Conservation (phyloP, 2,113 vertebrate genomes). For the Falcunculus frontatus region DNA sequence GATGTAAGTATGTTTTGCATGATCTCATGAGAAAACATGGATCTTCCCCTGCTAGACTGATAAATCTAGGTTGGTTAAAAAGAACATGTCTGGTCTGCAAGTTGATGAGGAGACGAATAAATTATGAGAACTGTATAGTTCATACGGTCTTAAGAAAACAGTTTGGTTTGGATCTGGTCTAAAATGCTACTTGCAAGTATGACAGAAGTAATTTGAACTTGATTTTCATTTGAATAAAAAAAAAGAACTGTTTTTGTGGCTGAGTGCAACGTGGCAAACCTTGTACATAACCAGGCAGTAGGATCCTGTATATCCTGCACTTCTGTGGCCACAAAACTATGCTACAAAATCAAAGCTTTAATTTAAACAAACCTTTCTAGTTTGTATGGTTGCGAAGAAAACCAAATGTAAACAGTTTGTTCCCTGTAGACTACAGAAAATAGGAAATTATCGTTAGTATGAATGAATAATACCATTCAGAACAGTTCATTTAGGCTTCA, state of each 20-base stretch:
- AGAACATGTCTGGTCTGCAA: neutral
- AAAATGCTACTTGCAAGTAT: neutral
- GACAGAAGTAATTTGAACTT: neutral
- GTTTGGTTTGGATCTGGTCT: neutral
- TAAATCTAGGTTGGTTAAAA: neutral
- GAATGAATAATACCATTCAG: neutral
- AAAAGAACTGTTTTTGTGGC: neutral
- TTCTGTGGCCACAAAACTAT: neutral
- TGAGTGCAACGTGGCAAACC: neutral
- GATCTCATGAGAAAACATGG: neutral
- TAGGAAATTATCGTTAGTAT: neutral
- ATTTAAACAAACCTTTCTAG: conserved; percentile 14
- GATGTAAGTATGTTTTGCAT: neutral
- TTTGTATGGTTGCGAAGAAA: neutral
- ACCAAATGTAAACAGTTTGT: neutral
- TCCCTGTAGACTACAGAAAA: neutral
- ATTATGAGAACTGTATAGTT: neutral
- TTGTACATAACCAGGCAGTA: neutral
- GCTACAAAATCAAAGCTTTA: conserved; percentile 10
- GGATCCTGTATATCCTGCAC: neutral
- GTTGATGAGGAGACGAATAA: neutral
- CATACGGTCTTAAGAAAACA: neutral
- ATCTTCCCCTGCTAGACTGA: neutral
- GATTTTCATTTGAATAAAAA: neutral
- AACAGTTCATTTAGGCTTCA: neutral